Evolutionary conservation across 2,888 invertebrate genomes (phyloP), one percentile per base, ranked within the genome.

Genomic region (Dasysyrphus albostriatus): DNA sequence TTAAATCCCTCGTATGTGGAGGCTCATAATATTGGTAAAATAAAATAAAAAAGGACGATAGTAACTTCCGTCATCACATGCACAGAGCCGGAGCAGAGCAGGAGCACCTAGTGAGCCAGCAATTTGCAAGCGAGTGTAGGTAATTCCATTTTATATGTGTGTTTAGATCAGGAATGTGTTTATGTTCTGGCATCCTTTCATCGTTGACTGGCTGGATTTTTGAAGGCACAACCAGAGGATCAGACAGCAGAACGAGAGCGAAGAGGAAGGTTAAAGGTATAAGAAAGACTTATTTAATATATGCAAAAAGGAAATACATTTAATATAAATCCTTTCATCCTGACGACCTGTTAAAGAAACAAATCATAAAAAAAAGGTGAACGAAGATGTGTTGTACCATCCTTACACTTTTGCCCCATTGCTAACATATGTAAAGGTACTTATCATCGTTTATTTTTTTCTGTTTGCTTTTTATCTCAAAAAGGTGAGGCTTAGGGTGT

Each of bases 321-420:
- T 87, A 87, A 79, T 83, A 83, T 87, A 87, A 87, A 87, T 83
- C 87, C 87, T 79, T 87, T 83, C 78, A 87, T 87, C 79, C 83
- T 75, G 87, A 87, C 78, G 87, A 83, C 83, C 83, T 87, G 87
- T 87, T 87, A 87, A 79, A 74, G 87, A 83, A 87, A 87, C 83
- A 87, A 87, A 87, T 87, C 82, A 82, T 83, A 83, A 83, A 83
- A 87, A 81, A 87, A 83, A 87, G 87, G 87, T 87, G 83, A 87
- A 82, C 82, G 69, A 82, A 82, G 73, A 82, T 82, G 74, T 82
- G 74, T 82, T 77, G 76, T 79, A 73, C 58, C 72, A 69, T 84
- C 70, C 75, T 84, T 72, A 72, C 67, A 73, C 74, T 67, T 76
- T 54, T 54, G 54, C 84, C 47, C 34, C 42, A 4, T 49, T 14